Evolutionary conservation across 2,113 vertebrate species (phyloP), one percentile per base, ranked within the genome.

Genomic region (Nycticryphes semicollaris): DNA sequence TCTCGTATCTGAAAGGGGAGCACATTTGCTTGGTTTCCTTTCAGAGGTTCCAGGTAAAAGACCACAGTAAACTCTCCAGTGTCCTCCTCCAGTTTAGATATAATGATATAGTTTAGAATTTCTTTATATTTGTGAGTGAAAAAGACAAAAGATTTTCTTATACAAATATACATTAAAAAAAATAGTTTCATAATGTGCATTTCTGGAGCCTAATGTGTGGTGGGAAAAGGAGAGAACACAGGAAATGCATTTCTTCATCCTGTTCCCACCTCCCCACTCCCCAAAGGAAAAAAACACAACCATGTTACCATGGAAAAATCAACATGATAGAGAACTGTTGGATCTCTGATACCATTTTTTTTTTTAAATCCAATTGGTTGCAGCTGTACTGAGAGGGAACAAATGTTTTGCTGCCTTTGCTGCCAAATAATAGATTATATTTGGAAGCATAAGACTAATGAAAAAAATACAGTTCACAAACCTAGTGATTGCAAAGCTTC

Each of bases 361-460:
- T 91, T 23, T 97, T 91, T 23, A 56, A 93, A 93, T 94, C 91
- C 94, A 96, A 93, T 96, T 97, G 86, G 83, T 96, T 97, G 94
- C 96, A 97, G 95, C 94, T 97, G 94, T 96, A 96, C 93, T 60
- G 88, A 96, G 94, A 97, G 74, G 84, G 25, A 97, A 96, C 92
- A 97, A 96, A 97, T 96, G 64, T 95, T 97, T 96, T 95, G 67
- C 85, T 97, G 93, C 76, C 82, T 96, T 79, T 96, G 80, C 90
- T 98, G 96, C 97, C 97, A 98, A 97, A 92, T 95, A 97, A 92
- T 96, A 97, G 93, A 97, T 97, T 97, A 95, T 94, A 97, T 97
- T 96, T 97, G 97, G 96, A 98, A 98, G 90, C 84, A 84, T 89
- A 95, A 94, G 30, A 56, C 57, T 97, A 96, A 96, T 95, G 93